Evolutionary conservation across 2,797 vertebrate genomes (phyloP).

Genomic region (Tadarida brasiliensis): DNA sequence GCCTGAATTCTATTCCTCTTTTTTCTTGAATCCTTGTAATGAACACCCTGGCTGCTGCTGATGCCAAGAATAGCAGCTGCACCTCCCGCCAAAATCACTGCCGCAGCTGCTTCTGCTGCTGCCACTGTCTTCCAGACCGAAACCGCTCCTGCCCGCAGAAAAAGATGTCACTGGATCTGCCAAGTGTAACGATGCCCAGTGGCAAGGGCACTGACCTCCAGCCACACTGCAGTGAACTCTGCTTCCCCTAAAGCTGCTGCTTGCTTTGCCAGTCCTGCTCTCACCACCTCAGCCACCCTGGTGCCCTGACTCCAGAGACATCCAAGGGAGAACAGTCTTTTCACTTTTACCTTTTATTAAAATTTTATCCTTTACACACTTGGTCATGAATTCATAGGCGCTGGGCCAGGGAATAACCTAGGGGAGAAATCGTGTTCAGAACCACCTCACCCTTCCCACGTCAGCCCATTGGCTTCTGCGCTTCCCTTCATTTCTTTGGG

Average conservation of each 20-base stretch:
- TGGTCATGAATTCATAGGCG: not conserved
- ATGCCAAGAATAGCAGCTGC: constrained; percentile 50
- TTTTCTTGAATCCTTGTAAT: not conserved
- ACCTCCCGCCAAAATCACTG: not conserved
- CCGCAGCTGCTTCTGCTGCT: not conserved
- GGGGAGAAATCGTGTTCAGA: not conserved
- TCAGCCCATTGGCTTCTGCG: not conserved
- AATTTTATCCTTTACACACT: not conserved
- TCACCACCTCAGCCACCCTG: not conserved
- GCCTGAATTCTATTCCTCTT: not conserved
- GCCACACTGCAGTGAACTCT: not conserved
- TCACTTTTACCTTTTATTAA: not conserved
- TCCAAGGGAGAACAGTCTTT: not conserved
- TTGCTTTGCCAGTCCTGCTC: not conserved
- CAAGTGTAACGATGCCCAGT: not conserved
- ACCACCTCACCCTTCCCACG: not conserved
- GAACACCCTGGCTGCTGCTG: not conserved
- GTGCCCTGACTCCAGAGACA: not conserved
- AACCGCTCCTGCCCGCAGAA: not conserved
- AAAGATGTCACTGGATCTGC: not conserved
- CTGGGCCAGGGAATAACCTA: not conserved
- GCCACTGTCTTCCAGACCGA: not conserved
- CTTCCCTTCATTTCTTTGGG: not conserved
- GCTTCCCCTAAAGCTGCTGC: not conserved
- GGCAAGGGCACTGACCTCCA: not conserved